phyloP scores from a whole-genome alignment of 2,888 invertebrate genomes.

The Drosophila algonquin region DNA sequence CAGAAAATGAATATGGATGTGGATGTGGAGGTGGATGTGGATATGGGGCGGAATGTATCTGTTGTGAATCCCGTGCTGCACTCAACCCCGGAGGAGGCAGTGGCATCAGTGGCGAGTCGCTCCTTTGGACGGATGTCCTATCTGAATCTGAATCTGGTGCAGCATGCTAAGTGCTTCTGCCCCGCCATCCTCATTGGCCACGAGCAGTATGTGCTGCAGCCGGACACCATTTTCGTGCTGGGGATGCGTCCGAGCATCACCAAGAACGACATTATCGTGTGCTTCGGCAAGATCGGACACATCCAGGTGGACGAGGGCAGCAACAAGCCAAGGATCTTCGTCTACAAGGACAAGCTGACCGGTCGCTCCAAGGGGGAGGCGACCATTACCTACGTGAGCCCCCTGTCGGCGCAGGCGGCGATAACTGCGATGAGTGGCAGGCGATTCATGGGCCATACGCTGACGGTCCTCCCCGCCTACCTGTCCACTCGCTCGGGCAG shows the following conservation, averaged over 20 bases:
- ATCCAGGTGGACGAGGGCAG: constrained; percentile 53
- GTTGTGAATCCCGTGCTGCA: not conserved
- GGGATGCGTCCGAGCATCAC: constrained; percentile 66
- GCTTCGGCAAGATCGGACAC: constrained; percentile 55
- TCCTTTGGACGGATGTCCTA: constrained; percentile 4
- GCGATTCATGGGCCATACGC: constrained; percentile 51
- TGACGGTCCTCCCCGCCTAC: constrained; percentile 65
- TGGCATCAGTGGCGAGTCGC: not conserved
- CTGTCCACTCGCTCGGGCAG: constrained; percentile 54
- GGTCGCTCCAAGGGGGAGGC: constrained; percentile 70
- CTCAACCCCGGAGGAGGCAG: not conserved
- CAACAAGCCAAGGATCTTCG: constrained; percentile 68
- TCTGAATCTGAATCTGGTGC: constrained; percentile 5
- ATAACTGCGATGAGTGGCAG: constrained; percentile 51
- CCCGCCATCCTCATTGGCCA: constrained; percentile 44
- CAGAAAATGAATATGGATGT: not conserved
- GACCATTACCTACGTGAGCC: constrained; percentile 61
- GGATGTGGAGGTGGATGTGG: not conserved
- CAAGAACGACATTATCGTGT: constrained; percentile 61
- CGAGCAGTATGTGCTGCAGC: constrained; percentile 54
- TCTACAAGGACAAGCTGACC: constrained; percentile 65
- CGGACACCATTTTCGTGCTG: constrained; percentile 64
- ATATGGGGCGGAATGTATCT: not conserved
- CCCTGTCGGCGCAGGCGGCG: constrained; percentile 60
- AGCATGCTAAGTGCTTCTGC: not conserved